These are phyloP conservation scores for Scolopax bukidnonensis DNA, from an alignment of 2,797 vertebrate species.

Conservation along the genomic window DNA sequence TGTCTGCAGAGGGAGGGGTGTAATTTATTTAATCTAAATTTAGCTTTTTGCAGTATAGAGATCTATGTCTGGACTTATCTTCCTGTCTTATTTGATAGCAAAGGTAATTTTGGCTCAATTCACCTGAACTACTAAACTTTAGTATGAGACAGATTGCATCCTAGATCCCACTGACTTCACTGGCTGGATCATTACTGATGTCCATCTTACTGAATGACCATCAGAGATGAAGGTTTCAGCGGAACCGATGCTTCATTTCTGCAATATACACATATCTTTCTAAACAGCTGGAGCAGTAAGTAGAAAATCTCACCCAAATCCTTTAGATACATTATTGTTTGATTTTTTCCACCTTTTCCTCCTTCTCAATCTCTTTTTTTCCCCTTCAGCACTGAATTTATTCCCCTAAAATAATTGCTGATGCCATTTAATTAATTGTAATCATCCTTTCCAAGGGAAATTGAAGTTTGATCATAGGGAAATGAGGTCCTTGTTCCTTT, in stretches of 20 bases:
- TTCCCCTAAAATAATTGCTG: not conserved
- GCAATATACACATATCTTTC: not conserved
- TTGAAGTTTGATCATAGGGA: not conserved
- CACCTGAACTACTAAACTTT: not conserved
- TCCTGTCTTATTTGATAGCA: not conserved
- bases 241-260: not conserved
- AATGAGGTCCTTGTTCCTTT: not conserved
- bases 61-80: not conserved
- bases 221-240: not conserved
- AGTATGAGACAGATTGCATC: not conserved
- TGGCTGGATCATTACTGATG: not conserved
- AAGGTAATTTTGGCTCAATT: not conserved
- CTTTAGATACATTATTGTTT: accelerated
- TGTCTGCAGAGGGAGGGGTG: not conserved
- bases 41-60: not conserved
- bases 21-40: not conserved
- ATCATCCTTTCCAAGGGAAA: not conserved
- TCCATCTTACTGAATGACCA: not conserved
- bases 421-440: not conserved
- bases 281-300: not conserved
- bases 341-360: not conserved
- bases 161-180: not conserved
- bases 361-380: not conserved
- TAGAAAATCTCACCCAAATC: not conserved
- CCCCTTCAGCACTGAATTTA: not conserved